These are phyloP conservation scores for Ceratosolen fusciceps DNA, from an alignment of 1,140 invertebrate species.

Conservation along the genomic window DNA sequence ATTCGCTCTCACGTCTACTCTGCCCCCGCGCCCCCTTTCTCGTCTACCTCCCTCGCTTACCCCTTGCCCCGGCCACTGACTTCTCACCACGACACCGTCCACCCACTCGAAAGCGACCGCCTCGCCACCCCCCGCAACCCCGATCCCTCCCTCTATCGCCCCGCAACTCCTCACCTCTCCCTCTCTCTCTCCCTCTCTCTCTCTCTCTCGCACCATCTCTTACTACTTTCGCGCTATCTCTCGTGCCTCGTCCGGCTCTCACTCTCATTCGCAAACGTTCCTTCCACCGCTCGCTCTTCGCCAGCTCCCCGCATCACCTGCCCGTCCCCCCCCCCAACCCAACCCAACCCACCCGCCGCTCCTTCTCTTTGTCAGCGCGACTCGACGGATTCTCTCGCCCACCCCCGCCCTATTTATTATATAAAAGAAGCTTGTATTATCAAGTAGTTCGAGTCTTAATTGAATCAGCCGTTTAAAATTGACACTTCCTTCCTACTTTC, in stretches of 20 bases:
- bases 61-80: no score
- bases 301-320: background rate
- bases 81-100: no score
- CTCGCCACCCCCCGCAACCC: no score
- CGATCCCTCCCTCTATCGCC: background rate
- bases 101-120: no score
- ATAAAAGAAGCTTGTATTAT: background rate
- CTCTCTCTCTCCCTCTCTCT: background rate
- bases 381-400: background rate
- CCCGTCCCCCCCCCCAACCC: background rate
- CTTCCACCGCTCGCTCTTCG: background rate
- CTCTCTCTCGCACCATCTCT: background rate
- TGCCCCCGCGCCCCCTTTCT: no score
- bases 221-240: background rate
- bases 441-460: conserved; percentile 39
- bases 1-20: background rate
- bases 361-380: background rate
- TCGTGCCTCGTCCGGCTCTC: background rate
- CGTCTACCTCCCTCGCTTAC: no score
- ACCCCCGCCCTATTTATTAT: background rate
- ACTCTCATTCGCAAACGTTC: background rate
- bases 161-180: background rate
- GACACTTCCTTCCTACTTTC: background rate
- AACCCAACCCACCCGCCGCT: background rate
- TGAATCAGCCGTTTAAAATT: conserved; percentile 28